Conservation (phyloP, 2,888 invertebrate genomes). For the Parapristionchus giblindavisi region DNA sequence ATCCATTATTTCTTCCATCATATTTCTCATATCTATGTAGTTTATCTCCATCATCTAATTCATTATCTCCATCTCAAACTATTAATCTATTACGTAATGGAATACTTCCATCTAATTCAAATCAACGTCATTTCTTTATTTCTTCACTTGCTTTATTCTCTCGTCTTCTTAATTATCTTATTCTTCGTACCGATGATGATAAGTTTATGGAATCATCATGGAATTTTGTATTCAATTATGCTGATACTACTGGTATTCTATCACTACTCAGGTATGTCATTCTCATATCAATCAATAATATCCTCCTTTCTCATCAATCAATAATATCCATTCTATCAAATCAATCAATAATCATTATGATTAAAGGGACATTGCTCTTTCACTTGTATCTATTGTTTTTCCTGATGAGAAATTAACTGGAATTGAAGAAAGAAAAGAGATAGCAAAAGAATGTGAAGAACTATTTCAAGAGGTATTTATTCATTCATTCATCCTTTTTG, state of each 20-base stretch:
- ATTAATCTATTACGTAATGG: too few relatives aligned
- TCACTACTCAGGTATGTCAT: constrained; percentile 7
- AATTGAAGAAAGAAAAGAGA: constrained; percentile 22
- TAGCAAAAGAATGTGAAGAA: constrained; percentile 5
- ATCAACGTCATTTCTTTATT: neutral
- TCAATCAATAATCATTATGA: too few relatives aligned
- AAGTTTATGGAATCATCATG: neutral
- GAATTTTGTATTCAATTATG: constrained; percentile 11
- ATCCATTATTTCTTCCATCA: constrained; percentile 8
- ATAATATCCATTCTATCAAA: too few relatives aligned
- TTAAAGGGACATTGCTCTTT: constrained; percentile 18
- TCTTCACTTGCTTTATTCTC: neutral
- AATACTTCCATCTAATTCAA: neutral
- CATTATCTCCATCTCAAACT: neutral
- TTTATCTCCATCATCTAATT: neutral
- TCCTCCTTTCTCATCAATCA: too few relatives aligned
- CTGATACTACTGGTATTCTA: constrained; percentile 7
- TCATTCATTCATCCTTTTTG: neutral
- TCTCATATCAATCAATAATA: too few relatives aligned
- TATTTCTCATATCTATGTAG: neutral
- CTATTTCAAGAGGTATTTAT: constrained; percentile 7
- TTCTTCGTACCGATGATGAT: neutral
- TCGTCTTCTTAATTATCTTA: neutral
- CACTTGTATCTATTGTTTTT: constrained; percentile 12
- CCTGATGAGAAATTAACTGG: constrained; percentile 21